Evolutionary conservation across 1,140 invertebrate genomes (phyloP), one percentile per base, ranked within the genome.

Genomic region (Battus philenor): DNA sequence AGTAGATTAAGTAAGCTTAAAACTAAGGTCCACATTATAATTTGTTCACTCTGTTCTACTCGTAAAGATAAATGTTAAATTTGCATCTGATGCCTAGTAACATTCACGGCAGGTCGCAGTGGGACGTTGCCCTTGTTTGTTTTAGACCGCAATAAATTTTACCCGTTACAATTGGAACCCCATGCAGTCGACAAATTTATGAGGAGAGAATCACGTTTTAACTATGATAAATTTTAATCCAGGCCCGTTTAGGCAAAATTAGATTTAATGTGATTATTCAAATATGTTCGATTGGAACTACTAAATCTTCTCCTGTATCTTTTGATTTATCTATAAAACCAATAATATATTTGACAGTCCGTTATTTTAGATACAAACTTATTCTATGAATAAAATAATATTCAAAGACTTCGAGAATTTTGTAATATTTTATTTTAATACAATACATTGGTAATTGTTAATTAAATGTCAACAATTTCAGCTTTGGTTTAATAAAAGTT

Each of bases 61-160:
- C n/a, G n/a, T n/a, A n/a, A n/a, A n/a, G n/a, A n/a, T n/a, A n/a
- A n/a, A n/a, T n/a, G n/a, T 20, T 20, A 20, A 20, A 20, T 20
- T 20, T 20, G 18, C 18, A 20, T 20, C 6, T 20, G 2, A 20
- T 20, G 6, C 6, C 2, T 20, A 2, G 6, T 55, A 58, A 43
- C 52, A 50, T 56, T 58, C 36, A 45, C 44, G 24, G 50, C 45
- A 54, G 48, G 48, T 49, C 76, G 10, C 66, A 74, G 70, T 76
- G 68, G 66, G 74, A 72, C 49, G 45, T 57, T 72, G 61, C 57
- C 63, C 76, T 67, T 70, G 50, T 73, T 80, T 62, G 52, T 63
- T 51, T 67, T 64, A 56, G 65, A 60, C 66, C 63, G 57, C 61
- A 50, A 80, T 80, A 78, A 82, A 80, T 82, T 68, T 62, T 64